Conservation (phyloP, 2,797 vertebrate species). For the Melanotaenia boesemani region DNA sequence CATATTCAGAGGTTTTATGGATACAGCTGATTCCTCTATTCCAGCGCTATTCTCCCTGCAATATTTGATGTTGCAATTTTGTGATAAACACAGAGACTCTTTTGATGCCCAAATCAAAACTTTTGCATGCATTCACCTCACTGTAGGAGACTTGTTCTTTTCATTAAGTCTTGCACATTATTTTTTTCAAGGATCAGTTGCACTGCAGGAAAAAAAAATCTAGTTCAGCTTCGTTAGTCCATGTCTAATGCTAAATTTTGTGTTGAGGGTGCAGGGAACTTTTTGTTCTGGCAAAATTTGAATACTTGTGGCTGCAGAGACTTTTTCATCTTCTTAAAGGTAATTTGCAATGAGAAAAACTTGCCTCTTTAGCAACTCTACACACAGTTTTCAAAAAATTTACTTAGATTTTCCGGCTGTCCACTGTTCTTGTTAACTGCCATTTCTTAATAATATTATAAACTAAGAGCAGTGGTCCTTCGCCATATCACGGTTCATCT, state of each 20-base stretch:
- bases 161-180: too few species aligned
- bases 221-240: too few species aligned
- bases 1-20: conserved; percentile 28
- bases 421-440: neutral
- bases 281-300: too few species aligned
- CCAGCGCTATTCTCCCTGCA: conserved; percentile 26
- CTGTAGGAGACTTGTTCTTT: too few species aligned
- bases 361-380: neutral
- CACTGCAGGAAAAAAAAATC: too few species aligned
- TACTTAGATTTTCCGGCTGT: neutral
- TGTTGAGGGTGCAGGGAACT: too few species aligned
- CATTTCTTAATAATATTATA: neutral
- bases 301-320: too few species aligned
- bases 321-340: neutral
- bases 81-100: neutral
- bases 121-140: neutral
- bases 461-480: neutral
- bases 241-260: too few species aligned
- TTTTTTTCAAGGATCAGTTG: too few species aligned
- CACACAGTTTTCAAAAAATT: neutral
- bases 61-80: neutral
- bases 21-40: conserved; percentile 29
- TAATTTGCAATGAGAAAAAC: too few species aligned
- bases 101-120: neutral
- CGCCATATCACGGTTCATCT: too few species aligned